phyloP scores from a whole-genome alignment of 2,888 invertebrate genomes.

The Tipula helvola region DNA sequence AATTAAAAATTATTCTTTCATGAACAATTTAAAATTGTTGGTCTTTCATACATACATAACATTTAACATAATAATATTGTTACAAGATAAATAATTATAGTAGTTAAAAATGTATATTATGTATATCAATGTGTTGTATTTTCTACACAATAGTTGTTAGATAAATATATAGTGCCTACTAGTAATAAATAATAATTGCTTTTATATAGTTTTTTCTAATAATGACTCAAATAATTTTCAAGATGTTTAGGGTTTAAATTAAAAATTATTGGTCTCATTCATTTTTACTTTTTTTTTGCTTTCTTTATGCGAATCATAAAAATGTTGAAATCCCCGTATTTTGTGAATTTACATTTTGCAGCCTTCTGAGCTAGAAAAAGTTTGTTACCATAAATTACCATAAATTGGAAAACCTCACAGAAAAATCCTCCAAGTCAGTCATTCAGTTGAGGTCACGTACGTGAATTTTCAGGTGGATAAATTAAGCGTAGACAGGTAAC shows the following conservation, averaged over 20 bases:
- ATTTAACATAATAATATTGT: neutral
- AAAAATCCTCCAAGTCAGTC: too few species aligned
- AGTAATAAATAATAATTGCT: neutral
- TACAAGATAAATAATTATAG: neutral
- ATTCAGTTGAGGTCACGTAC: too few species aligned
- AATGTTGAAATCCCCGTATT: too few species aligned
- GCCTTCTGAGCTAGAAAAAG: too few species aligned
- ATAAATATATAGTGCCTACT: neutral
- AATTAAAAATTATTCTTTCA: neutral
- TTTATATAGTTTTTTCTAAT: neutral
- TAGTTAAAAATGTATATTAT: neutral
- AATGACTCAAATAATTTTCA: neutral
- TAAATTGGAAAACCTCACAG: too few species aligned
- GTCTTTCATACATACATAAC: neutral
- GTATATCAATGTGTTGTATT: neutral
- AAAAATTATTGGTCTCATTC: too few species aligned
- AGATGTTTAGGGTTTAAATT: neutral
- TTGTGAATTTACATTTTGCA: too few species aligned
- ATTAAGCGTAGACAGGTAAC: too few species aligned
- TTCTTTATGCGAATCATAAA: too few species aligned
- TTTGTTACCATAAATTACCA: too few species aligned
- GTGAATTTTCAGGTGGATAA: too few species aligned
- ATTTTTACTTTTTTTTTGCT: too few species aligned
- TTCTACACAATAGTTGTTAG: neutral
- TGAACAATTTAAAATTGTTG: neutral